A percentile compares a stretch with the other conserved stretches of the same genome.
These are phyloP conservation scores for Donacobius atricapilla DNA, from an alignment of 2,113 vertebrate genomes.

Conservation along the genomic window DNA sequence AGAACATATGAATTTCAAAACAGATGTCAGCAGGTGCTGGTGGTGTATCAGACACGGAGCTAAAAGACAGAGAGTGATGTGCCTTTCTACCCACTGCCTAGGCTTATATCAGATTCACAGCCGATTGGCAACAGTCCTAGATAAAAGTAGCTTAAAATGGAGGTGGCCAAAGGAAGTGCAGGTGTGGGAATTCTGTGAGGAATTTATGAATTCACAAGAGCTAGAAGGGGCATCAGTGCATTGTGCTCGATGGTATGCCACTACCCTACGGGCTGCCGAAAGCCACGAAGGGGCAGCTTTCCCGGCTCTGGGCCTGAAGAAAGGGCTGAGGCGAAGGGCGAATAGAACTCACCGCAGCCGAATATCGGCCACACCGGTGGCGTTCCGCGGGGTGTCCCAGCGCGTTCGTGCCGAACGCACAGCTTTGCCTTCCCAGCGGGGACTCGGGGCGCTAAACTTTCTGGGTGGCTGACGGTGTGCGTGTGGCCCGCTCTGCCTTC, in stretches of 20 bases:
- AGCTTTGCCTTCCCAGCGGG: neutral
- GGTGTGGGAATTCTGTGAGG: neutral
- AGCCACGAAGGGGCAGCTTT: too few relatives aligned
- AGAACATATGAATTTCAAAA: neutral
- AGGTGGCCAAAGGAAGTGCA: neutral
- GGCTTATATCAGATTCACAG: neutral
- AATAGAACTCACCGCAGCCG: neutral
- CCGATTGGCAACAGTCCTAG: neutral
- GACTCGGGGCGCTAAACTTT: neutral
- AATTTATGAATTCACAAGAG: neutral
- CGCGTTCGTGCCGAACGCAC: neutral
- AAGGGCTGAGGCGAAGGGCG: too few relatives aligned
- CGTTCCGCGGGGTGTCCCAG: neutral
- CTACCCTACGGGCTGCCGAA: too few relatives aligned
- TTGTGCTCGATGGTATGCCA: neutral
- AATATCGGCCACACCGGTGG: neutral
- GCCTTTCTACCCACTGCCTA: neutral
- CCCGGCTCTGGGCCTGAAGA: neutral
- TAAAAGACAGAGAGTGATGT: rapidly evolving
- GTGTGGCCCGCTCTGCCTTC: neutral
- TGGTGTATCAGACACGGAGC: neutral
- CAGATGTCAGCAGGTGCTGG: neutral
- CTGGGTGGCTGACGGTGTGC: neutral
- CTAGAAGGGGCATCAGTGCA: too few relatives aligned
- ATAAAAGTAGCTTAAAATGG: neutral